A percentile compares a stretch with the other conserved stretches of the same genome.
phyloP scores from a whole-genome alignment of 2,888 invertebrate genomes.

The Melikaiella ostensackeni region DNA sequence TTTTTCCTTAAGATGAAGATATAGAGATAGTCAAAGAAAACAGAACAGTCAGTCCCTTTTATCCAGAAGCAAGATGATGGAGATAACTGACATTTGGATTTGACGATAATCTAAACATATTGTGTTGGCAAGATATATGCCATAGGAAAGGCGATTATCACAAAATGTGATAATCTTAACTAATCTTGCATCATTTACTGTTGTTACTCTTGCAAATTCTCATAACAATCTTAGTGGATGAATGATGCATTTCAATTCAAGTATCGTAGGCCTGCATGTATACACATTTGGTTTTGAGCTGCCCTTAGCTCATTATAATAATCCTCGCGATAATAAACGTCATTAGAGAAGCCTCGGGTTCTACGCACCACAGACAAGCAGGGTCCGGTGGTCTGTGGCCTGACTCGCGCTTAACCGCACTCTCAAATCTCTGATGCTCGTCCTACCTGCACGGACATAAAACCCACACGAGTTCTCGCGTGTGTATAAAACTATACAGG shows the following conservation, averaged over 20 bases:
- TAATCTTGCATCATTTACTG: not conserved
- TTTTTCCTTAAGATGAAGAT: too few species aligned
- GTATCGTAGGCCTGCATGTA: not conserved
- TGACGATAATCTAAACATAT: not conserved
- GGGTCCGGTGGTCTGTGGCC: slow-evolving; percentile 50
- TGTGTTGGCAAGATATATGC: not conserved
- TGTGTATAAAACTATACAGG: slow-evolving; percentile 47
- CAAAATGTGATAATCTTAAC: not conserved
- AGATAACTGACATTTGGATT: too few species aligned
- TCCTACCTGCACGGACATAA: slow-evolving; percentile 40
- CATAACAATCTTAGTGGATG: not conserved
- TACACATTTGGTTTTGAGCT: slow-evolving; percentile 12
- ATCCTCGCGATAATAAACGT: slow-evolving; percentile 56
- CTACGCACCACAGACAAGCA: slow-evolving; percentile 44
- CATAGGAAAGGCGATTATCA: not conserved
- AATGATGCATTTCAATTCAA: not conserved
- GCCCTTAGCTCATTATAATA: slow-evolving; percentile 43
- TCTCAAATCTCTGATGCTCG: slow-evolving; percentile 41
- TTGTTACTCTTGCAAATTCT: not conserved
- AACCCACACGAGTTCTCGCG: slow-evolving; percentile 50
- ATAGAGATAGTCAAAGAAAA: too few species aligned
- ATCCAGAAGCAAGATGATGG: too few species aligned
- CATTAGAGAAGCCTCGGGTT: slow-evolving; percentile 54
- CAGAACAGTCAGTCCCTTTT: too few species aligned
- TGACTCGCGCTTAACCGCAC: slow-evolving; percentile 52